Conservation (phyloP, 2,888 invertebrate genomes). For the Parascotia fuliginaria region DNA sequence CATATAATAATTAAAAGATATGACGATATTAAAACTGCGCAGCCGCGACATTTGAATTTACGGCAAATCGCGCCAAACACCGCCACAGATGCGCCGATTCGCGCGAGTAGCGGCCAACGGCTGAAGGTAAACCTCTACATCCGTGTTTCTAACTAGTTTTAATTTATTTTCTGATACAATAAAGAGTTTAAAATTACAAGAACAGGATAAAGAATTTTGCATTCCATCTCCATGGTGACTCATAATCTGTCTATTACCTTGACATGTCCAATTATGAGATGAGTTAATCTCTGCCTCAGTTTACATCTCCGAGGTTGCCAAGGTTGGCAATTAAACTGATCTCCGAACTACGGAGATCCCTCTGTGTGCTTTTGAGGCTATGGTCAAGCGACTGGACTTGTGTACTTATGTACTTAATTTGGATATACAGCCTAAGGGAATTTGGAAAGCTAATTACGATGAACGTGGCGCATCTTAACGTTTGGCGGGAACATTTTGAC, state of each 20-base stretch:
- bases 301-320: conserved; percentile 19
- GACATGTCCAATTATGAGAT: conserved; percentile 54
- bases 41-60: too few species aligned
- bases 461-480: not conserved
- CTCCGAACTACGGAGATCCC: conserved; percentile 38
- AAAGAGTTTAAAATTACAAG: too few species aligned
- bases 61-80: too few species aligned
- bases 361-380: conserved; percentile 35
- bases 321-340: conserved; percentile 46
- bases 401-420: conserved; percentile 45
- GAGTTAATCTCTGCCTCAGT: conserved; percentile 47
- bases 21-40: too few species aligned
- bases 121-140: too few species aligned
- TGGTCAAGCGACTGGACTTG: conserved; percentile 24
- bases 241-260: conserved; percentile 38
- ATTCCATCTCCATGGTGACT: not conserved
- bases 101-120: too few species aligned
- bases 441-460: conserved; percentile 35
- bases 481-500: not conserved
- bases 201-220: too few species aligned
- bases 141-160: too few species aligned
- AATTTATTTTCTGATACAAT: too few species aligned
- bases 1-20: too few species aligned
- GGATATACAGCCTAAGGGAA: conserved; percentile 29
- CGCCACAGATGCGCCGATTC: too few species aligned